Evolutionary conservation across 2,888 invertebrate genomes (phyloP), one percentile per base, ranked within the genome.

Genomic region (Macaria liturata): DNA sequence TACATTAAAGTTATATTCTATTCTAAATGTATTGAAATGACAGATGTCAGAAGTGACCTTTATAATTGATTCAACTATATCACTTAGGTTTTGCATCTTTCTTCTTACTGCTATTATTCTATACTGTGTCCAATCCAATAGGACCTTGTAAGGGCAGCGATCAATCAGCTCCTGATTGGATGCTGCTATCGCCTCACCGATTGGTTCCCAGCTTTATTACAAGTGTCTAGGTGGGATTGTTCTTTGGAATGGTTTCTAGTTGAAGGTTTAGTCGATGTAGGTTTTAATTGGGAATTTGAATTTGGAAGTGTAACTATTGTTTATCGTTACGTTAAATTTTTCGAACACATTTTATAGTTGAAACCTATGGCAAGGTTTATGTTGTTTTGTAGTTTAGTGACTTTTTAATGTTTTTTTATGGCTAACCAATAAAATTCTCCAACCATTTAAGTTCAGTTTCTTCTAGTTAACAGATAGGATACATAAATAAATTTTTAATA

Each of bases 161-260:
- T 72, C 62, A 73, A 72, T 74, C 64, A 64, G 49, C 56, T 42
- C 5, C 53, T 57, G 52, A 63, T 61, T 64, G 60, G 56, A 65
- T 61, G 49, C 43, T 58, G 54, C 59, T 62, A 56, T 64, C 54
- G 60, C 46, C 9, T 48, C 47, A 58, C 53, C 57, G 56, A 64
- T 56, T 54, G 55, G 47, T 60, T 59, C 50, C 44, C 52, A 42
- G 55, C 47, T 57, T 55, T 57, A 60, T 58, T 57, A 58, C 54
- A 31, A 49, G 49, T 42, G 57, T 54, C 47, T 51, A 7, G 57
- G 55, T 52, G 55, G 56, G 52, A 55, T 50, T 54, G 54, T 51
- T 51, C 50, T 54, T 48, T 49, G 32, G 43, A 50, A 46, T 39
- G 30, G 47, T 54, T 44, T 39, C 43, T 50, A 46, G 54, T 55